Evolutionary conservation across 2,113 vertebrate genomes (phyloP), one percentile per base, ranked within the genome.

Genomic region (Eubucco bourcierii): DNA sequence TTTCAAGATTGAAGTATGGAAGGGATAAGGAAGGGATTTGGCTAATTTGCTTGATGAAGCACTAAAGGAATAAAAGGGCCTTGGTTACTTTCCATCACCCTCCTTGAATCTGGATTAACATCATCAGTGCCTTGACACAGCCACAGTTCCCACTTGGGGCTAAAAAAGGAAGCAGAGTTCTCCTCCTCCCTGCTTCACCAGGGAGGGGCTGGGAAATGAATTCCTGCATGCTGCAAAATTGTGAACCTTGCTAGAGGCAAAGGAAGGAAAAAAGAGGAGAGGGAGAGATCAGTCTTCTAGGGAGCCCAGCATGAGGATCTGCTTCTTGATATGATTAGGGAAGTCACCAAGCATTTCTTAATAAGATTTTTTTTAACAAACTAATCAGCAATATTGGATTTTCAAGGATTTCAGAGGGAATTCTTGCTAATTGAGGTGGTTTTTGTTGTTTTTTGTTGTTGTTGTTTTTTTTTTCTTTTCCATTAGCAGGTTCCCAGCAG

Each of bases 331-430:
- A 78, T 80, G 91, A 92, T 83, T 77, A 82, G 67, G 27, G 34
- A 96, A 91, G 77, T 91, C 58, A 82, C 89, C 61, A 64, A 94
- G 94, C 84, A 92, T 68, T 94, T 87, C 84, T 90, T 96, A 96
- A 89, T 91, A 94, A 89, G 91, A 85, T 83, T 92, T 94, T 83
- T 94, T 96, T 95, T 91, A 94, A 95, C 89, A 80, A 96, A 92
- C 76, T 96, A 94, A 96, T 95, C 93, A 92, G 87, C 81, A 92
- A 61, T 95, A 96, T 91, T 95, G 89, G 91, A 89, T 96, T 96
- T 96, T 96, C 87, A 94, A 95, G 91, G 94, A 94, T 94, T 95
- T 91, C 94, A 96, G 94, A 85, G 93, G 91, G 95, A 94, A 96
- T 96, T 96, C 81, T 95, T 91, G 79, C 87, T 96, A 96, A 96